A percentile compares a stretch with the other conserved stretches of the same genome.
phyloP scores from a whole-genome alignment of 2,113 vertebrate genomes.

The Chionomys nivalis region DNA sequence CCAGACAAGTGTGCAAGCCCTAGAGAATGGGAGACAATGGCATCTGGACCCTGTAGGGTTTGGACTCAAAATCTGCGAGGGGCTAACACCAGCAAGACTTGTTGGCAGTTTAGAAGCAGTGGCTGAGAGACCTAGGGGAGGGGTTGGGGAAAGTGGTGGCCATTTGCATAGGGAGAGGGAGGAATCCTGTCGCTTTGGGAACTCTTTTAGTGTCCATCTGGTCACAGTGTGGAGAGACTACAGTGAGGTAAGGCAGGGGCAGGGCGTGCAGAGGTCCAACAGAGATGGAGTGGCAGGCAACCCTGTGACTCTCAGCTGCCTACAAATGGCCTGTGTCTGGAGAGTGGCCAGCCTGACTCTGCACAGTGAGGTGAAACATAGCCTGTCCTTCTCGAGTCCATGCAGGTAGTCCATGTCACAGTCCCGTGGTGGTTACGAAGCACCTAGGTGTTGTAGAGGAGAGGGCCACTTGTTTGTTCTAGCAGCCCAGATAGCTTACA shows the following conservation, averaged over 20 bases:
- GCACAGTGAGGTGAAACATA: fast-evolving
- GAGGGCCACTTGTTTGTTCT: no score
- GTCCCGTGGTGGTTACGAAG: not conserved
- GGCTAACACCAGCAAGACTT: not conserved
- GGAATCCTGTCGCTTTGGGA: not conserved
- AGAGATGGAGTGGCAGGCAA: not conserved
- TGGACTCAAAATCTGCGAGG: not conserved
- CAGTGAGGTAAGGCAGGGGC: not conserved
- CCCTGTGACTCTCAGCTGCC: not conserved
- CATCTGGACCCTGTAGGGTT: not conserved
- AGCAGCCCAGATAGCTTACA: no score
- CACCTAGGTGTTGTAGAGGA: no score
- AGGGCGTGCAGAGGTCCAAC: not conserved
- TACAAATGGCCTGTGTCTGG: not conserved
- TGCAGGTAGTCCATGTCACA: not conserved
- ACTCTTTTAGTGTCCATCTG: no score
- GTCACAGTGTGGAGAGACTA: fast-evolving
- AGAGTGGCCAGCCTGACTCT: not conserved
- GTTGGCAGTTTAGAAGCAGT: not conserved
- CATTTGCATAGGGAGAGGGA: not conserved
- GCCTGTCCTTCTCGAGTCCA: not conserved
- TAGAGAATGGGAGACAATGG: no score
- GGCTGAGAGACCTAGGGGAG: not conserved
- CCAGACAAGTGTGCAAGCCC: not conserved
- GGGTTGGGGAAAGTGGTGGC: not conserved